These are phyloP conservation scores for Leguminivora glycinivorella DNA, from an alignment of 1,140 invertebrate species.

Conservation along the genomic window DNA sequence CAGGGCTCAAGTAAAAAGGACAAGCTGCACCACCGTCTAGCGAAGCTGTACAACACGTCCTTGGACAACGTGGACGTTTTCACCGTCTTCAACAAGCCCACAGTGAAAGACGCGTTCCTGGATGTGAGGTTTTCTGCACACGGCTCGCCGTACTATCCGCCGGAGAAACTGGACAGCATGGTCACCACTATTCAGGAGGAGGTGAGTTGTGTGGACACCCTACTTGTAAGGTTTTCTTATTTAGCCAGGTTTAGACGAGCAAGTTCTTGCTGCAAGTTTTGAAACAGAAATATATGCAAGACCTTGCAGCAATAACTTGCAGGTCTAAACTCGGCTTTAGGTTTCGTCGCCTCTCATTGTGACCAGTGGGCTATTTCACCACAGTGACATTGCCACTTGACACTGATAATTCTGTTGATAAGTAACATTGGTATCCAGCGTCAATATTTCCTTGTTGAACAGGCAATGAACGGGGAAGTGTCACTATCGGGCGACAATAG, in stretches of 20 bases:
- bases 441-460: too few relatives aligned
- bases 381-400: too few relatives aligned
- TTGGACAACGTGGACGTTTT: slow-evolving; percentile 94
- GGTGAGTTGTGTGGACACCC: slow-evolving; percentile 65
- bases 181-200: slow-evolving; percentile 83
- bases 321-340: too few relatives aligned
- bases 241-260: slow-evolving; percentile 59
- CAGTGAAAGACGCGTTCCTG: slow-evolving; percentile 81
- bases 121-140: slow-evolving; percentile 95
- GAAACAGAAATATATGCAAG: too few relatives aligned
- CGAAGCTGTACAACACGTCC: slow-evolving; percentile 87
- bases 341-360: too few relatives aligned
- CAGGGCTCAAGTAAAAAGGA: slow-evolving; percentile 87
- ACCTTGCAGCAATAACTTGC: too few relatives aligned
- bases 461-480: too few relatives aligned
- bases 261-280: too few relatives aligned
- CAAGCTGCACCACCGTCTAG: slow-evolving; percentile 83
- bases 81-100: slow-evolving; percentile 87
- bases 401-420: too few relatives aligned
- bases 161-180: slow-evolving; percentile 91
- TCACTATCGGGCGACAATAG: too few relatives aligned
- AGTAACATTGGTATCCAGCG: too few relatives aligned
- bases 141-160: slow-evolving; percentile 92
- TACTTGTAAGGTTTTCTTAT: neutral
- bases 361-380: too few relatives aligned